phyloP scores from a whole-genome alignment of 2,888 invertebrate genomes.

The Pyrocoelia pectoralis region DNA sequence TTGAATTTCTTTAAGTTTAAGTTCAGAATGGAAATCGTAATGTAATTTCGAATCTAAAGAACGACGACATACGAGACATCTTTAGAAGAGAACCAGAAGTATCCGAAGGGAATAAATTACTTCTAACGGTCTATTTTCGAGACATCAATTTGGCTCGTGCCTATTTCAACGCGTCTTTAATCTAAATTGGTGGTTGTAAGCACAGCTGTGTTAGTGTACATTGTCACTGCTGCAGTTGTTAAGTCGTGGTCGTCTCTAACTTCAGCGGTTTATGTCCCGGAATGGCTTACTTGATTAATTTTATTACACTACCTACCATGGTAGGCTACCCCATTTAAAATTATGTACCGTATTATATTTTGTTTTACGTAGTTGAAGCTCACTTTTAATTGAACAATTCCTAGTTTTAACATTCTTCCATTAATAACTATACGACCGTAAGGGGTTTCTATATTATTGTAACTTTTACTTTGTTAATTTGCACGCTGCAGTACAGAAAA shows the following conservation, averaged over 20 bases:
- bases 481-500: slow-evolving; percentile 41
- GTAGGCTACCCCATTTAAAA: slow-evolving; percentile 32
- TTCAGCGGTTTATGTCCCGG: slow-evolving; percentile 44
- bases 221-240: slow-evolving; percentile 47
- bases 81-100: not conserved
- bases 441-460: too few species aligned
- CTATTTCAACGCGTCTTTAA: slow-evolving; percentile 27
- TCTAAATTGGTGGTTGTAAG: slow-evolving; percentile 27
- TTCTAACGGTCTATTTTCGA: not conserved
- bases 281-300: slow-evolving; percentile 50
- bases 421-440: too few species aligned
- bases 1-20: too few species aligned
- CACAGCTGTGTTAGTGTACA: slow-evolving; percentile 36
- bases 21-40: too few species aligned
- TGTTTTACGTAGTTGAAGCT: not conserved
- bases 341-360: slow-evolving; percentile 10
- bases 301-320: slow-evolving; percentile 37
- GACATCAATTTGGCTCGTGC: slow-evolving; percentile 10
- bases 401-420: too few species aligned
- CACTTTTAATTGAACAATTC: too few species aligned
- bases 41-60: too few species aligned
- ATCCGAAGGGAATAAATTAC: not conserved
- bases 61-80: too few species aligned
- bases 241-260: slow-evolving; percentile 44
- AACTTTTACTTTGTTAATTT: slow-evolving; percentile 32